Evolutionary conservation across 2,888 invertebrate genomes (phyloP).

Genomic region (Rambutsinella grinnellia): DNA sequence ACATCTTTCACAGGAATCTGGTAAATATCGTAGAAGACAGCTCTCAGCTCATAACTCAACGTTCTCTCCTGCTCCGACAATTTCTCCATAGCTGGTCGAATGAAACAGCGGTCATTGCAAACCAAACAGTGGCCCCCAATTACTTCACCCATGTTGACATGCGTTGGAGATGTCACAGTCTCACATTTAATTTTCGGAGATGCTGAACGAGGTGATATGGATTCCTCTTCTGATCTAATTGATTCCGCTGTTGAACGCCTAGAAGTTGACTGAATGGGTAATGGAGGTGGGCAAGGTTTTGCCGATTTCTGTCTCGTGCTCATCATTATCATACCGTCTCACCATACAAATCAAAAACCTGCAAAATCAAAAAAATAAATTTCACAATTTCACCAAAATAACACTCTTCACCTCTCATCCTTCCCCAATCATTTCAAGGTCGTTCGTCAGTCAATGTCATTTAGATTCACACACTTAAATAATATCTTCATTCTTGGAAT

Average conservation of each 20-base stretch:
- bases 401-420: no score
- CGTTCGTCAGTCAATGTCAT: no score
- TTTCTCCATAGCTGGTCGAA: constrained; percentile 24
- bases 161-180: neutral
- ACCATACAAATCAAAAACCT: no score
- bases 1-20: constrained; percentile 33
- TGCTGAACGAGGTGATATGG: neutral
- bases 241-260: constrained; percentile 31
- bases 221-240: constrained; percentile 13
- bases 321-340: no score
- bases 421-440: no score
- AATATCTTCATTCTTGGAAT: no score
- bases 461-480: no score
- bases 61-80: constrained; percentile 29
- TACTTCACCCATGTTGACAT: constrained; percentile 19
- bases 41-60: constrained; percentile 28
- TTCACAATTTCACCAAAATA: no score
- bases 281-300: neutral
- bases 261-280: constrained; percentile 7
- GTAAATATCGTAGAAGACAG: constrained; percentile 41
- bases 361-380: no score
- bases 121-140: constrained; percentile 41
- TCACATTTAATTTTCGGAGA: neutral
- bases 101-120: constrained; percentile 38
- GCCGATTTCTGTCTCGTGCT: constrained; percentile 1